These are phyloP conservation scores for Lepidothrix coronata DNA, from an alignment of 2,113 vertebrate genomes.

Conservation along the genomic window DNA sequence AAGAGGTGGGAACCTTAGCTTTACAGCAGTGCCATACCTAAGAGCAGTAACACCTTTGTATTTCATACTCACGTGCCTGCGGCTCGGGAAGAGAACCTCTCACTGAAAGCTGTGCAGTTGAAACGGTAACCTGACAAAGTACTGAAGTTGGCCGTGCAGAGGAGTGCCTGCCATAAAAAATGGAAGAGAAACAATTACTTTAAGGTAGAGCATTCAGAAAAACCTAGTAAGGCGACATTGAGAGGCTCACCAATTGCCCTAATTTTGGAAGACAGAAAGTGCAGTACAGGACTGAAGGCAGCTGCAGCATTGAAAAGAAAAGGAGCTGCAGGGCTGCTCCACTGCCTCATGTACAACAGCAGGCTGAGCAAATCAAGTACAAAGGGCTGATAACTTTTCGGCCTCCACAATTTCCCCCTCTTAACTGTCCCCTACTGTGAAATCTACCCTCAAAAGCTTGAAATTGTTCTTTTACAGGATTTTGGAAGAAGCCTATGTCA, in stretches of 20 bases:
- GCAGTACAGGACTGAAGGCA: background rate
- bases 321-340: background rate
- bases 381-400: background rate
- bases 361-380: background rate
- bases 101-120: background rate
- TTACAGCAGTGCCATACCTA: background rate
- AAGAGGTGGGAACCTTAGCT: background rate
- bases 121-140: background rate
- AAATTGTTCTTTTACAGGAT: conserved; percentile 67
- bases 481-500: conserved; percentile 86
- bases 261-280: background rate
- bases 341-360: background rate
- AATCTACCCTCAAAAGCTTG: background rate
- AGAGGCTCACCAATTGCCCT: background rate
- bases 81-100: background rate
- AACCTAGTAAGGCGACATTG: background rate
- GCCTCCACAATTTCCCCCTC: background rate
- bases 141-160: background rate
- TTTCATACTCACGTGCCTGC: background rate
- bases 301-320: background rate
- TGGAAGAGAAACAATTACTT: background rate
- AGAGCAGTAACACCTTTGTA: background rate
- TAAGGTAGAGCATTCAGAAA: background rate
- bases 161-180: background rate
- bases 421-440: background rate